Evolutionary conservation across 2,113 vertebrate genomes (phyloP).

Genomic region (Amblyornis subalaris): DNA sequence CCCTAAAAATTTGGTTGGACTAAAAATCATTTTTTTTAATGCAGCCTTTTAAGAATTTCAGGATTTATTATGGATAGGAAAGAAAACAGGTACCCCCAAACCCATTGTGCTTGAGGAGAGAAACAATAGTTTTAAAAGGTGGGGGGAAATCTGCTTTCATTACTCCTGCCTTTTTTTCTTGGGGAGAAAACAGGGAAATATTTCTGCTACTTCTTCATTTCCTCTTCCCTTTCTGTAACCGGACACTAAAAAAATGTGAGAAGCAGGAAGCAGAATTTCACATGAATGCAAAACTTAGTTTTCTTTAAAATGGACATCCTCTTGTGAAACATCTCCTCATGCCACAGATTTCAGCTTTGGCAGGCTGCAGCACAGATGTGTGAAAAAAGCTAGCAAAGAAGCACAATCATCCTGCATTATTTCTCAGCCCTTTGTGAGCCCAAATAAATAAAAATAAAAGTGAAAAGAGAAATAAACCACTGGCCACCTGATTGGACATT

Average conservation of each 20-base stretch:
- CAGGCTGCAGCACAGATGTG: accelerated
- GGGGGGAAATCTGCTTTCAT: not conserved
- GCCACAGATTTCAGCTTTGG: not conserved
- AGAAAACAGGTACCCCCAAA: not conserved
- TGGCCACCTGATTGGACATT: not conserved
- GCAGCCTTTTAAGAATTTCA: not conserved
- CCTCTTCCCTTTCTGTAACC: not conserved
- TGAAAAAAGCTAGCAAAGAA: not conserved
- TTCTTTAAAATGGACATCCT: not conserved
- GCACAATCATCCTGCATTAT: accelerated
- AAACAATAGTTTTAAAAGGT: not conserved
- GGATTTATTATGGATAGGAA: not conserved
- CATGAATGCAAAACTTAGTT: not conserved
- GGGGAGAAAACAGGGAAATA: not conserved
- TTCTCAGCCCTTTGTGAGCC: not conserved
- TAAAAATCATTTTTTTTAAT: not conserved
- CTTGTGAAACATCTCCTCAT: not conserved
- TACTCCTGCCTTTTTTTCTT: not conserved
- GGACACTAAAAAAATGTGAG: not conserved
- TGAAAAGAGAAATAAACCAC: not conserved
- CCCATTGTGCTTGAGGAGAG: not conserved
- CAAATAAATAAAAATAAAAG: not conserved
- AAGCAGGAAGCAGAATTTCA: not conserved
- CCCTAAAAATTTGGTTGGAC: not conserved
- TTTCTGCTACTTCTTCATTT: not conserved